Base-by-base conservation (phyloP, 2,888 invertebrate species). In the Anthoptus insignis region DNA sequence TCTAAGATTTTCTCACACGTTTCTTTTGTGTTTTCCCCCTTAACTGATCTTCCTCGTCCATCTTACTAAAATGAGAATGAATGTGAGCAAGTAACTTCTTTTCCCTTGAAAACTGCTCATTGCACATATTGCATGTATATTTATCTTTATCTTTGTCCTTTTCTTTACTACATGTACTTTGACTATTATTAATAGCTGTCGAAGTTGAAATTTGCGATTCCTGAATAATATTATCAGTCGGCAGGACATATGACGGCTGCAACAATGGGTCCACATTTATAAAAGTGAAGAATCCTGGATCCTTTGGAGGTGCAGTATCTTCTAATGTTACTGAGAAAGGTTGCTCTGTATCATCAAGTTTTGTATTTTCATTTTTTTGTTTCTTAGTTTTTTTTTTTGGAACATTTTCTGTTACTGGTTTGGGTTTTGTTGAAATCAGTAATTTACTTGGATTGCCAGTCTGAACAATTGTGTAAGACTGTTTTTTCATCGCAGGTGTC, bases 161-260 rank as follows among this genome's bases (percentile, higher is more conserved):
- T 0, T 76, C 79, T 58, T 79, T 73, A 24, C 39, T 74, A 8
- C 19, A 53, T n/a, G 76, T 80, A 21, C 68, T 49, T 5, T 73
- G 70, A 13, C 70, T 68, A 32, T 78, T 81, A 0, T 69, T 50
- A 19, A 76, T 68, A 0, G 82, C 73, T 2, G 86, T 87, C 0
- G 91, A 91, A 1, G 92, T 92, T 0, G 89, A 83, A 65, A 91
- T 91, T 76, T 91, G 91, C 0, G 93, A 88, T 73, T 93, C 93
- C 73, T 92, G 93, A 34, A 93, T 89, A 9, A 89, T 89, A 68
- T 85, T 91, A 71, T 87, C 78, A 0, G 89, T 91, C 0, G 93
- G 92, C 19, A 93, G 71, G 29, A 91, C 91, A 68, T 92, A 93
- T 0, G 89, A 88, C 0, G 93, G 90, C 65, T 90, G 88, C 5